Evolutionary conservation across 2,113 vertebrate species (phyloP), one percentile per base, ranked within the genome.

Genomic region (Varanus komodoensis): DNA sequence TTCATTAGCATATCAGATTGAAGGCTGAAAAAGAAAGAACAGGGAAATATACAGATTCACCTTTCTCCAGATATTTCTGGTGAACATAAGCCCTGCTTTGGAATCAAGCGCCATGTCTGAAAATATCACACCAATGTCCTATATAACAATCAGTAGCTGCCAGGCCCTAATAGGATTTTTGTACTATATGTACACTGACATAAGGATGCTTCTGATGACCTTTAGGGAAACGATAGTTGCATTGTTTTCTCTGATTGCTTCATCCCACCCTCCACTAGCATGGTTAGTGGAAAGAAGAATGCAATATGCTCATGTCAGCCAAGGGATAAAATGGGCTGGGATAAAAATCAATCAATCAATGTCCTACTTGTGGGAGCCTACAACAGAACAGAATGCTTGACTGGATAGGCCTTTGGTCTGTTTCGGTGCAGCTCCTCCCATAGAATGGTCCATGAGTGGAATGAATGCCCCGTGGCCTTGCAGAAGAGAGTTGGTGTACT

Each of bases 21-120:
- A 68, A 19, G 32, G 6, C 32, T 61, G 12, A 61, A 19, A 12
- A 15, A 54, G 50, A 27, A 52, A 80, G 25, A 34, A 57, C 25
- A 48, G 12, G 1, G 29, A 57, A 64, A 8, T n/a, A 84, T 44
- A 57, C 57, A 29, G n/a, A 17, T 32, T 1, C 0, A 0, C 0
- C 79, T 4, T 68, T 44, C 61, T 6, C 19, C 54, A 61, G 54
- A 61, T 27, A 8, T 11, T 64, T 82, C 15, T 82, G 29, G 15
- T 17, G 8, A 82, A 61, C 7, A 23, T 17, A 82, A 61, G 14
- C 54, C 80, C 54, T 64, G 54, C 54, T 82, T 17, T 57, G 32
- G 54, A 82, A 82, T n/a, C n/a, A n/a, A 19, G 78, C 50, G 5
- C 32, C 54, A 17, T 17, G 23, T 82, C n/a, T 61, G 17, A 57